These are phyloP conservation scores for Grammomys surdaster DNA, from an alignment of 2,113 vertebrate genomes.

Conservation along the genomic window DNA sequence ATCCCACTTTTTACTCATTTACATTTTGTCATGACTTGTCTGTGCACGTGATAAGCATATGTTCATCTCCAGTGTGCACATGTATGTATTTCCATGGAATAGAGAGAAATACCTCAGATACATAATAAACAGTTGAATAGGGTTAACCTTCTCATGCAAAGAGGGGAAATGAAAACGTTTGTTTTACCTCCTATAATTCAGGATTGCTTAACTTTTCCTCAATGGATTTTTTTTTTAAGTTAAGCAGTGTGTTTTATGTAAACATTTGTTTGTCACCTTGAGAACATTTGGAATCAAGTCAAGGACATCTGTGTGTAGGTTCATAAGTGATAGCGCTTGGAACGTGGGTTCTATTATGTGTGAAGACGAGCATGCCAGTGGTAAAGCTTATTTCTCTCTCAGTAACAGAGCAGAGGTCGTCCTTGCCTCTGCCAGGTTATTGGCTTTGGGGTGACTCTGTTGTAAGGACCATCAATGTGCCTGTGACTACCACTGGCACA, in stretches of 20 bases:
- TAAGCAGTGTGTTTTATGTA: not conserved
- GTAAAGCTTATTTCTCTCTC: not conserved
- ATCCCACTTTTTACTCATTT: not conserved
- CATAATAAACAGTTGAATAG: not conserved
- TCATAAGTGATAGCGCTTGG: not conserved
- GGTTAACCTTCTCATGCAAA: not conserved
- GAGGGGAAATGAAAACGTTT: not conserved
- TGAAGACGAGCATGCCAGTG: not conserved
- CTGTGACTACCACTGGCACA: not conserved
- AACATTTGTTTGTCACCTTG: constrained; percentile 8
- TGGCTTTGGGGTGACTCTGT: not conserved
- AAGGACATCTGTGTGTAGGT: not conserved
- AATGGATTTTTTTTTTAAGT: not conserved
- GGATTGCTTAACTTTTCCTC: not conserved
- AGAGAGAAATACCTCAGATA: not conserved
- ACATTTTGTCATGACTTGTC: not conserved
- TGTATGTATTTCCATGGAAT: not conserved
- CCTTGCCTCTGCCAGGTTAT: not conserved
- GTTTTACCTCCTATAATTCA: not conserved
- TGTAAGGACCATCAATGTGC: not conserved
- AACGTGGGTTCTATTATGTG: not conserved
- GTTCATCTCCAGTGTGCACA: not conserved
- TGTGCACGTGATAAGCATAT: not conserved
- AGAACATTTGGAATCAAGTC: constrained; percentile 27
- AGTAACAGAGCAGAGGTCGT: not conserved